A percentile compares a stretch with the other conserved stretches of the same genome.
phyloP scores from a whole-genome alignment of 2,888 invertebrate genomes.

The Slavum lentiscoides region DNA sequence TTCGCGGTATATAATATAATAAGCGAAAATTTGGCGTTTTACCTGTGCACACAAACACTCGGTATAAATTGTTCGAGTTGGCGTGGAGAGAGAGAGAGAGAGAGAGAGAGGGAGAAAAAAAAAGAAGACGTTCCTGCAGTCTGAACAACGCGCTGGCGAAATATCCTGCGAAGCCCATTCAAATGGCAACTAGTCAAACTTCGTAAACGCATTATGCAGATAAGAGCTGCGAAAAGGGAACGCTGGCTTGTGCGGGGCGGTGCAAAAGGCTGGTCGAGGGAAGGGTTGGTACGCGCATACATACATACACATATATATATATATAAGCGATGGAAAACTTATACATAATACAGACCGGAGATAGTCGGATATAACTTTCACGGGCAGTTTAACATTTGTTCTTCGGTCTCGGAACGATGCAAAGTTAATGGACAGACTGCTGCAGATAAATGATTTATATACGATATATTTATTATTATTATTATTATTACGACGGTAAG shows the following conservation, averaged over 20 bases:
- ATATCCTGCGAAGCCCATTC: slow-evolving; percentile 25
- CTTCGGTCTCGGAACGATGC: slow-evolving; percentile 17
- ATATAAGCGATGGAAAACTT: slow-evolving; percentile 19
- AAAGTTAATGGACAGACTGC: slow-evolving; percentile 31
- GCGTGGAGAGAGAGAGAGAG: too few relatives aligned
- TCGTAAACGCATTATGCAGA: slow-evolving; percentile 30
- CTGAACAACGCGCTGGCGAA: not conserved
- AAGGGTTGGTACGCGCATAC: not conserved
- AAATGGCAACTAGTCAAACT: slow-evolving; percentile 34
- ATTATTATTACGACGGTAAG: too few relatives aligned
- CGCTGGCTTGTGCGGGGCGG: not conserved
- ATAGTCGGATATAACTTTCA: slow-evolving; percentile 38
- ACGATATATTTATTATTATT: too few relatives aligned
- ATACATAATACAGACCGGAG: slow-evolving; percentile 33
- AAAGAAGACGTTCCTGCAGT: not conserved
- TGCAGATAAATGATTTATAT: slow-evolving; percentile 29
- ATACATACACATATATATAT: not conserved
- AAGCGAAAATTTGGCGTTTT: too few relatives aligned
- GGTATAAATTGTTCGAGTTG: too few relatives aligned
- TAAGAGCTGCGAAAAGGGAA: slow-evolving; percentile 16
- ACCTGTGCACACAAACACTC: too few relatives aligned
- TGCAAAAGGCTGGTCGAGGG: not conserved
- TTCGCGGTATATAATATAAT: too few relatives aligned
- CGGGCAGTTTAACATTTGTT: slow-evolving; percentile 44
- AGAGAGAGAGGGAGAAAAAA: not conserved